Evolutionary conservation across 2,797 vertebrate genomes (phyloP).

Genomic region (Luscinia megarhynchos): DNA sequence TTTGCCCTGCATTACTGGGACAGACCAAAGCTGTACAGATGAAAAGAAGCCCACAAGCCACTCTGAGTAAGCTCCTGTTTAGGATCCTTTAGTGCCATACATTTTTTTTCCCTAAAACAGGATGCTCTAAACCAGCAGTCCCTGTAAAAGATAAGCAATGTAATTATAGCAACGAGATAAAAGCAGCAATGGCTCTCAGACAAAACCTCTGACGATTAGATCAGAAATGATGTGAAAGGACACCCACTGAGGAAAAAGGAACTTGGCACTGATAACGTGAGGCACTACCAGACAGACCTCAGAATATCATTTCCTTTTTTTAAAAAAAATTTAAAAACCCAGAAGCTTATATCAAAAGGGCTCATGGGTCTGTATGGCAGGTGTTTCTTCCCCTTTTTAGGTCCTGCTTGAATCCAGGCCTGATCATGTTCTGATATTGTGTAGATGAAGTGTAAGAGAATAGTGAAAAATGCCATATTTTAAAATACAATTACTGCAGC

Average conservation of each 20-base stretch:
- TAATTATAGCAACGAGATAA: constrained; percentile 46
- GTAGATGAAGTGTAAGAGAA: not conserved
- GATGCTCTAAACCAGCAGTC: constrained; percentile 30
- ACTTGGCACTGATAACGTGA: not conserved
- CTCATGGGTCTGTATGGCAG: not conserved
- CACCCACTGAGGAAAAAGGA: constrained; percentile 29
- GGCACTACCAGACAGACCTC: not conserved
- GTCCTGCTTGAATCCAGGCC: not conserved
- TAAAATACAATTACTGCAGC: not conserved
- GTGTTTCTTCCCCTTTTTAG: not conserved
- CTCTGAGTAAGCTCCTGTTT: constrained; percentile 13
- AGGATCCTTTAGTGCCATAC: not conserved
- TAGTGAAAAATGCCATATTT: constrained; percentile 9
- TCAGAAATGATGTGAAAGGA: constrained; percentile 59
- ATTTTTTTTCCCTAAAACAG: not conserved
- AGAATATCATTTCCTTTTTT: not conserved
- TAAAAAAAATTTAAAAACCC: not conserved
- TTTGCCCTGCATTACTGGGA: constrained; percentile 45
- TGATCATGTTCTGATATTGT: not conserved
- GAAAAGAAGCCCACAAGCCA: constrained; percentile 1
- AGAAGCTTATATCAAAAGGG: not conserved
- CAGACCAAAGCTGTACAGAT: constrained; percentile 20
- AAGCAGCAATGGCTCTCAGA: constrained; percentile 52
- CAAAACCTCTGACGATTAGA: constrained; percentile 26
- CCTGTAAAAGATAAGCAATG: constrained; percentile 60